Evolutionary conservation across 1,140 invertebrate genomes (phyloP).

Genomic region (Drosophila mojavensis): DNA sequence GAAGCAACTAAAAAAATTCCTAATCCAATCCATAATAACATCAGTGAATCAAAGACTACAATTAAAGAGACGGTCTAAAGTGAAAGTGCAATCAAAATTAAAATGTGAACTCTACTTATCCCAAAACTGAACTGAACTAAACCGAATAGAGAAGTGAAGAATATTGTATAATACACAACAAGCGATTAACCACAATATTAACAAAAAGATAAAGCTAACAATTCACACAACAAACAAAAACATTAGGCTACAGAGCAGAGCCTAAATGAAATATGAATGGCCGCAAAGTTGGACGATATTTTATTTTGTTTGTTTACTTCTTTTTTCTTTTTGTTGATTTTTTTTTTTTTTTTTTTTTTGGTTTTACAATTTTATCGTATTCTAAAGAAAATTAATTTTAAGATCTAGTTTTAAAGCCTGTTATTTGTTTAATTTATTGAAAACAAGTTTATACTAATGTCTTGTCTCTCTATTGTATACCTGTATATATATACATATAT

Average conservation of each 20-base stretch:
- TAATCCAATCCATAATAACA: neutral
- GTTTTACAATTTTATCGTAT: constrained; percentile 19
- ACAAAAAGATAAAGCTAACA: constrained; percentile 33
- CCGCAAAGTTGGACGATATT: neutral
- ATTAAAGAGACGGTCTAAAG: neutral
- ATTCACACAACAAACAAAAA: constrained; percentile 34
- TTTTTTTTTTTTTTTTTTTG: constrained; percentile 3
- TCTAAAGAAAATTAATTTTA: constrained; percentile 60
- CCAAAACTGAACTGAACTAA: constrained; percentile 16
- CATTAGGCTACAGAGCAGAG: constrained; percentile 13
- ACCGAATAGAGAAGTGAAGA: neutral
- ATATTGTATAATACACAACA: constrained; percentile 22
- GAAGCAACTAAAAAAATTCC: neutral
- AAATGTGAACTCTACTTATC: constrained; percentile 9
- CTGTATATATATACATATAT: constrained; percentile 68
- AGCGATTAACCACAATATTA: constrained; percentile 37
- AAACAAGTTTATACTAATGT: constrained; percentile 73
- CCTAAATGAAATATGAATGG: constrained; percentile 2
- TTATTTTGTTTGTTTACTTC: constrained; percentile 37
- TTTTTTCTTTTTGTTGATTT: neutral
- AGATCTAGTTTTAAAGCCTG: constrained; percentile 67
- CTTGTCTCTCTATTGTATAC: constrained; percentile 81
- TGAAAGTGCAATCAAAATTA: constrained; percentile 24
- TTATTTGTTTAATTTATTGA: constrained; percentile 79
- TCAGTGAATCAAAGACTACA: neutral